Evolutionary conservation across 2,888 invertebrate genomes (phyloP).

Genomic region (Leucoma salicis): DNA sequence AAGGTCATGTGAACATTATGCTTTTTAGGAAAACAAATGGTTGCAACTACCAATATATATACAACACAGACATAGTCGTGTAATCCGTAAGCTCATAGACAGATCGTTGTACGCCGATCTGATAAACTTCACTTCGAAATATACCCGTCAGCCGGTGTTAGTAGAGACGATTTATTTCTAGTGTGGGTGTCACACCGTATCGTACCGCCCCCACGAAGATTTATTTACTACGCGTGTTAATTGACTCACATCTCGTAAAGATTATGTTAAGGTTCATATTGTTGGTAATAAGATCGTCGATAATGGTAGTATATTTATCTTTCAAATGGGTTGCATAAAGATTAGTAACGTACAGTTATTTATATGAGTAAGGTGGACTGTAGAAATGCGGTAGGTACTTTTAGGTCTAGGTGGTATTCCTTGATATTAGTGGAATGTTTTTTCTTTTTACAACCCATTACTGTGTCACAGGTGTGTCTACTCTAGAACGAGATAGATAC

Average conservation of each 20-base stretch:
- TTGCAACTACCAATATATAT: too few relatives aligned
- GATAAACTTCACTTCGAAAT: conserved; percentile 29
- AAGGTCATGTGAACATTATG: too few relatives aligned
- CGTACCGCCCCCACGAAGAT: conserved; percentile 27
- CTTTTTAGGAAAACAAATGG: too few relatives aligned
- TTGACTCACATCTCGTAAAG: conserved; percentile 22
- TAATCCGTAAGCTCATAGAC: neutral
- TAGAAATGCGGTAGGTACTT: too few relatives aligned
- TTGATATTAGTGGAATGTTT: too few relatives aligned
- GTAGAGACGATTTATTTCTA: conserved; percentile 25
- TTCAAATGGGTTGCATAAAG: conserved; percentile 6
- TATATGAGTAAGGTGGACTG: too few relatives aligned
- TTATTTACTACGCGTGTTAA: conserved; percentile 30
- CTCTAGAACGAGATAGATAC: too few relatives aligned
- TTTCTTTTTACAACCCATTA: too few relatives aligned
- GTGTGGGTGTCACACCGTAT: conserved; percentile 35
- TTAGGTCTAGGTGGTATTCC: too few relatives aligned
- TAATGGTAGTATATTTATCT: conserved; percentile 9
- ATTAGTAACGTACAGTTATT: neutral
- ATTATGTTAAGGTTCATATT: conserved; percentile 19
- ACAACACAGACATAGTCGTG: neutral
- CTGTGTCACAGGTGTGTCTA: too few relatives aligned
- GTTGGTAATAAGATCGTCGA: conserved; percentile 24
- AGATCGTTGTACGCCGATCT: conserved; percentile 20
- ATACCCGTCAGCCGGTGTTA: conserved; percentile 22